Evolutionary conservation across 2,888 invertebrate genomes (phyloP).

Genomic region (Melinaea marsaeus): DNA sequence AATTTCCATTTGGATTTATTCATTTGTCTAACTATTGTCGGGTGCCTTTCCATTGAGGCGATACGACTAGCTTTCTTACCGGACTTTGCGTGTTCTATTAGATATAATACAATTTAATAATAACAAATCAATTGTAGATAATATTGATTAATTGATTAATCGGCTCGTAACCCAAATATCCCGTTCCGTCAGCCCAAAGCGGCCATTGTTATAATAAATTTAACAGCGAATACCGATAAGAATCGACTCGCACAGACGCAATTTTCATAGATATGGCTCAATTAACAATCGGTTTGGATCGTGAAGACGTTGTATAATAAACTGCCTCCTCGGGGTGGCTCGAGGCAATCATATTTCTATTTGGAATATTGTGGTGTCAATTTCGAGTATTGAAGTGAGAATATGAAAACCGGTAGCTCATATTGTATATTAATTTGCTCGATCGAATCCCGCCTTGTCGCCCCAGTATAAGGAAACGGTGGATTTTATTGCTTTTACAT

Average conservation of each 20-base stretch:
- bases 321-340: constrained; percentile 64
- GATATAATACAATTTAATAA: constrained; percentile 2
- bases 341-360: constrained; percentile 75
- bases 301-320: constrained; percentile 75
- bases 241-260: constrained; percentile 70
- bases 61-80: constrained; percentile 40
- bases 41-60: constrained; percentile 56
- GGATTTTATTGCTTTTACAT: constrained; percentile 28
- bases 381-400: constrained; percentile 76
- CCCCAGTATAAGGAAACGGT: constrained; percentile 31
- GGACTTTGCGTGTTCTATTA: constrained; percentile 27
- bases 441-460: constrained; percentile 44
- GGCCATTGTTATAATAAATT: constrained; percentile 67
- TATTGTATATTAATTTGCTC: constrained; percentile 64
- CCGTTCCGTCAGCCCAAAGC: constrained; percentile 44
- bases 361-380: constrained; percentile 78
- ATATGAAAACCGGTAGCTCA: constrained; percentile 60
- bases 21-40: constrained; percentile 76
- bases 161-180: constrained; percentile 46
- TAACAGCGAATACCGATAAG: constrained; percentile 73
- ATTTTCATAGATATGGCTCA: constrained; percentile 78
- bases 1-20: constrained; percentile 78
- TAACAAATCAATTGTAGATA: background rate
- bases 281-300: constrained; percentile 78
- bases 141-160: constrained; percentile 33